phyloP scores from a whole-genome alignment of 1,140 invertebrate genomes.

The Drosophila orosa region DNA sequence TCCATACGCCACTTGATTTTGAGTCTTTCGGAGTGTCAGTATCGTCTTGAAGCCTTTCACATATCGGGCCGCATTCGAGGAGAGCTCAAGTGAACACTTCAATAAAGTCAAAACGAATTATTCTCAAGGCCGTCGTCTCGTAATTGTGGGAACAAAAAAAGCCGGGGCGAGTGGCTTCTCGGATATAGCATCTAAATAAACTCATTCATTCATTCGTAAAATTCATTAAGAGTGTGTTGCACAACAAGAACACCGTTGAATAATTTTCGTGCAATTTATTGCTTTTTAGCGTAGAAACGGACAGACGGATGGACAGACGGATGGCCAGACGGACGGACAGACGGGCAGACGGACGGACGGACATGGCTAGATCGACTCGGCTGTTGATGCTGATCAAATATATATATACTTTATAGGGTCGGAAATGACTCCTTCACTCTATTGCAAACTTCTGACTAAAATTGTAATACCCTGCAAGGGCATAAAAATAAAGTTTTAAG shows the following conservation, averaged over 20 bases:
- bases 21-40: constrained; percentile 13
- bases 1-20: constrained; percentile 38
- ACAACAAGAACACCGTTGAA: neutral
- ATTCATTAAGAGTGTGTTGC: neutral
- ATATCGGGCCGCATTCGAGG: neutral
- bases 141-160: constrained; percentile 12
- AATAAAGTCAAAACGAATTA: neutral
- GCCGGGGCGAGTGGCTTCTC: neutral
- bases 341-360: no score
- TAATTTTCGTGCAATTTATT: neutral
- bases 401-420: no score
- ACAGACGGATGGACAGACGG: no score
- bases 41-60: constrained; percentile 16
- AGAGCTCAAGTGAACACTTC: constrained; percentile 8
- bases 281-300: no score
- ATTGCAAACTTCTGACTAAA: no score
- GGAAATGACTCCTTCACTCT: no score
- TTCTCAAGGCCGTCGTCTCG: constrained; percentile 18
- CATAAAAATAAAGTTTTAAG: no score
- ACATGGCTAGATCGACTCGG: no score
- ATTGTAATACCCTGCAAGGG: no score
- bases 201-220: neutral
- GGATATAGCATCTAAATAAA: neutral
- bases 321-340: no score
- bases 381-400: no score